phyloP scores from a whole-genome alignment of 2,113 vertebrate species.

The Maccullochella peelii region DNA sequence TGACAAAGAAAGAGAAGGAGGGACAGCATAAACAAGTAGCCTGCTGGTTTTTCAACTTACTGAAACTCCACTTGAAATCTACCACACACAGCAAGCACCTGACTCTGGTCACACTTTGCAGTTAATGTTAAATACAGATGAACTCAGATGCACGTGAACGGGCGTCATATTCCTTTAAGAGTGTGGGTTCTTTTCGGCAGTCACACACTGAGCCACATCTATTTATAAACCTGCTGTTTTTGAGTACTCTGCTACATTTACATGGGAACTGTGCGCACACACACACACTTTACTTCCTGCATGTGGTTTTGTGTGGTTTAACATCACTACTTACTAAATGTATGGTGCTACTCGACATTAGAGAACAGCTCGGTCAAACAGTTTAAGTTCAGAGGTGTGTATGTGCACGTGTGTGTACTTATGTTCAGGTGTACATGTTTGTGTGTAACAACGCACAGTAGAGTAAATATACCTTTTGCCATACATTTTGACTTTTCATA shows the following conservation, averaged over 20 bases:
- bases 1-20: not conserved
- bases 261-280: slow-evolving; percentile 17
- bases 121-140: not conserved
- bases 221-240: slow-evolving; percentile 77
- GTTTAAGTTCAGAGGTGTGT: slow-evolving; percentile 4
- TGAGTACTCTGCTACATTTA: slow-evolving; percentile 73
- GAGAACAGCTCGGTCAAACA: not conserved
- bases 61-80: not conserved
- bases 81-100: not conserved
- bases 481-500: not conserved
- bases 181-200: slow-evolving; percentile 59
- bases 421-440: not conserved
- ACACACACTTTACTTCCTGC: slow-evolving; percentile 20
- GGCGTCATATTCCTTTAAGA: slow-evolving; percentile 72
- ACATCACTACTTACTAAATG: slow-evolving; percentile 35
- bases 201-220: slow-evolving; percentile 56
- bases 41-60: slow-evolving; percentile 6
- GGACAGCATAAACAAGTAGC: not conserved
- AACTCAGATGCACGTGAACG: not conserved
- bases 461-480: not conserved
- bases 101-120: slow-evolving; percentile 5
- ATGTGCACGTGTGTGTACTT: not conserved
- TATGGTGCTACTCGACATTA: slow-evolving; percentile 1
- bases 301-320: slow-evolving; percentile 29
- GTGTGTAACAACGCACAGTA: not conserved